Percentiles rank a stretch among this genome's conserved stretches.
phyloP scores from a whole-genome alignment of 2,888 invertebrate genomes.

The Unio pictorum region DNA sequence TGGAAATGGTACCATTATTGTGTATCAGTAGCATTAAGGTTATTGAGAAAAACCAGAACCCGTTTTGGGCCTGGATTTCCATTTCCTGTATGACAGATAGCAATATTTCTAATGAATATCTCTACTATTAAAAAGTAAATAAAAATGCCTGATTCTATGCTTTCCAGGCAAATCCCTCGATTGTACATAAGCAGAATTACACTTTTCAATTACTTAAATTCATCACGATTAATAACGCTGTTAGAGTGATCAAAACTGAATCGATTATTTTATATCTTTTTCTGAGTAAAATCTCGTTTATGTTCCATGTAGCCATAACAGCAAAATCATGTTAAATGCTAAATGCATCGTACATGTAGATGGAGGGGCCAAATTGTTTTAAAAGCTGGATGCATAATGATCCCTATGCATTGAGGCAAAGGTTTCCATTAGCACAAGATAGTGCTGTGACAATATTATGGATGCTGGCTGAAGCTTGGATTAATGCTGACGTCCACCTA shows the following conservation, averaged over 20 bases:
- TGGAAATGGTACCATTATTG: no score
- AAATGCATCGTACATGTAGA: slow-evolving; percentile 46
- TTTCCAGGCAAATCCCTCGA: slow-evolving; percentile 35
- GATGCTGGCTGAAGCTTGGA: no score
- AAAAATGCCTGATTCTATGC: slow-evolving; percentile 23
- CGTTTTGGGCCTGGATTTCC: slow-evolving; percentile 3
- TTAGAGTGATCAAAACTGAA: slow-evolving; percentile 54
- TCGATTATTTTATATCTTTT: slow-evolving; percentile 54
- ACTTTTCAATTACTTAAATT: slow-evolving; percentile 55
- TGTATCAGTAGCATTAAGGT: no score
- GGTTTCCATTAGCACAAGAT: no score
- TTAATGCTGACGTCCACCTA: no score
- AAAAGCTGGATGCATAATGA: slow-evolving; percentile 22
- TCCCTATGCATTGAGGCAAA: no score
- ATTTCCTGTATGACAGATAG: slow-evolving; percentile 12
- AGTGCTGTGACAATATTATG: no score
- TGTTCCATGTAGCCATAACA: slow-evolving; percentile 45
- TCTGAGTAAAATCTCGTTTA: slow-evolving; percentile 49
- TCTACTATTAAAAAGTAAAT: slow-evolving; percentile 23
- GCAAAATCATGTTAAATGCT: slow-evolving; percentile 57
- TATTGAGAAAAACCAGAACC: no score
- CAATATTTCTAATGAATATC: slow-evolving; percentile 28
- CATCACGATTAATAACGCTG: slow-evolving; percentile 50
- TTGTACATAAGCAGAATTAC: slow-evolving; percentile 57
- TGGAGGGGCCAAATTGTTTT: slow-evolving; percentile 44